Evolutionary conservation across 2,888 invertebrate species (phyloP).

Genomic region (Eurytoma californica): DNA sequence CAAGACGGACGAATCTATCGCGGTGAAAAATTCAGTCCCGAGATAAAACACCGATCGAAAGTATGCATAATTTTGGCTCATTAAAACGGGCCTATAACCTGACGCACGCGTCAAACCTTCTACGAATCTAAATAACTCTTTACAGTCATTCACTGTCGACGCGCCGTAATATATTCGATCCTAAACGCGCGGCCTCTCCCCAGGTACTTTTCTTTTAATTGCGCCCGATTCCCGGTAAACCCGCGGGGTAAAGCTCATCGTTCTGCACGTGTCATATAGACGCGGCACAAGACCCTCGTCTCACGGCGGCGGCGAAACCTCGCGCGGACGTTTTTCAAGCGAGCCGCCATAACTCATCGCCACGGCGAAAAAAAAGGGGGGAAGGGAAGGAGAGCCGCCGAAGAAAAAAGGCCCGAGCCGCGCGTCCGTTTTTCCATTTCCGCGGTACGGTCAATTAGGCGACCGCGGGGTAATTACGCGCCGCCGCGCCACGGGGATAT

Average conservation of each 20-base stretch:
- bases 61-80: too few relatives aligned
- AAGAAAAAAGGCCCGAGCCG: neutral
- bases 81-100: conserved; percentile 2
- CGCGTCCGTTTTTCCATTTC: neutral
- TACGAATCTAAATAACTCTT: conserved; percentile 17
- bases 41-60: neutral
- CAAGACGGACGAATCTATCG: too few relatives aligned
- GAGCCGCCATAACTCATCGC: conserved; percentile 9
- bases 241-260: neutral
- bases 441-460: conserved; percentile 26
- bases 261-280: neutral
- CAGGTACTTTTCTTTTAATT: conserved; percentile 22
- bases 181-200: neutral
- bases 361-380: neutral
- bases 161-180: neutral
- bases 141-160: neutral
- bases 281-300: conserved; percentile 1
- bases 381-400: neutral
- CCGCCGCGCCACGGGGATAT: conserved; percentile 20
- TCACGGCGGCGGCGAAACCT: neutral
- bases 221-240: conserved; percentile 3
- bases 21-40: neutral
- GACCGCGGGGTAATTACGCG: conserved; percentile 35
- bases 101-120: neutral
- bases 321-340: neutral